Evolutionary conservation across 2,797 vertebrate species (phyloP).

Genomic region (Psittacula echo): DNA sequence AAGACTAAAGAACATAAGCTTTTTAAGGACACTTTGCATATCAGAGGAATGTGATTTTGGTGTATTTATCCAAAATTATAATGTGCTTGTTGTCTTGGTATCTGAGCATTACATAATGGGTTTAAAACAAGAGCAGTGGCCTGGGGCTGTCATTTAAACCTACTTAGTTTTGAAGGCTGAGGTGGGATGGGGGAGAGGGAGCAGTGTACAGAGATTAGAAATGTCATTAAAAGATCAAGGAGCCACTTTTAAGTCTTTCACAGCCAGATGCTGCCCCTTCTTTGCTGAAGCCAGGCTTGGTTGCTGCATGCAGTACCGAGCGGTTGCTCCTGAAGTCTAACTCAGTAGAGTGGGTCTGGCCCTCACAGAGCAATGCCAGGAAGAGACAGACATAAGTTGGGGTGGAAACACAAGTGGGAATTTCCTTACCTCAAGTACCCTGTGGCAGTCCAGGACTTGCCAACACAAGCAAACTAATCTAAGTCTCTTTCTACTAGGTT

Average conservation of each 20-base stretch:
- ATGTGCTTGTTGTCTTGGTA: not conserved
- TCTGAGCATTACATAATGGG: not conserved
- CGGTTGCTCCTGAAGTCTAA: not conserved
- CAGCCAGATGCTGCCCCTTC: not conserved
- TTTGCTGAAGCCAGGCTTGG: not conserved
- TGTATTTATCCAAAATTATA: not conserved
- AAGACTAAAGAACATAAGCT: not conserved
- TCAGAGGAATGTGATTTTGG: not conserved
- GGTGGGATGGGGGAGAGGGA: not conserved
- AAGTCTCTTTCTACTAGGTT: not conserved
- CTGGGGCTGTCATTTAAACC: not conserved
- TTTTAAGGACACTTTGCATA: not conserved
- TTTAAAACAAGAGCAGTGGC: slow-evolving; percentile 12
- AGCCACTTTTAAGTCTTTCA: not conserved
- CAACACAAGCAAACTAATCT: not conserved
- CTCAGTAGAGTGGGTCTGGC: not conserved
- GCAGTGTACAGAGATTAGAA: not conserved
- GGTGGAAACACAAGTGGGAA: not conserved
- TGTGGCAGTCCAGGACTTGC: not conserved
- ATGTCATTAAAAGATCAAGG: not conserved
- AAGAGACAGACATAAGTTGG: fast-evolving
- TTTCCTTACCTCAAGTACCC: not conserved
- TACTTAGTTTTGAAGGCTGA: slow-evolving; percentile 4
- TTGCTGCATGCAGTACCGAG: not conserved
- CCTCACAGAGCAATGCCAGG: not conserved